phyloP scores from a whole-genome alignment of 2,888 invertebrate genomes.

The Mimumesa dahlbomi region DNA sequence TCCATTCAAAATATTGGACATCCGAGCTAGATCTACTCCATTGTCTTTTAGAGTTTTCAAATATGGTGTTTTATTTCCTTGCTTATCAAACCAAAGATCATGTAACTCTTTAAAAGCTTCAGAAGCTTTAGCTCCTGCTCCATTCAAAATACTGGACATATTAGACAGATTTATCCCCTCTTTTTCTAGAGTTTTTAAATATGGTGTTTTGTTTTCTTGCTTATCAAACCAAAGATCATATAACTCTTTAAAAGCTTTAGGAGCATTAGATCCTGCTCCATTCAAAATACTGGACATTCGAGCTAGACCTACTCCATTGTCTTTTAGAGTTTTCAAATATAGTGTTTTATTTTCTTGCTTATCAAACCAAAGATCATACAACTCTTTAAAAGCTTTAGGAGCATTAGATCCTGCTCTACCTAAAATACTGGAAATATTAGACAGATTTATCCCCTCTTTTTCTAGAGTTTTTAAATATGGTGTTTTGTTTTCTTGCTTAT shows the following conservation, averaged over 20 bases:
- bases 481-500: background rate
- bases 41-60: constrained; percentile 8
- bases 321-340: background rate
- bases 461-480: background rate
- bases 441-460: background rate
- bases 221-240: too few relatives aligned
- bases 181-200: constrained; percentile 51
- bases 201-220: constrained; percentile 59
- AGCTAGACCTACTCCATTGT: background rate
- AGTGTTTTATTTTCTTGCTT: background rate
- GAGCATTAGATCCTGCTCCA: too few relatives aligned
- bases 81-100: too few relatives aligned
- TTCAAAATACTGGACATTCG: background rate
- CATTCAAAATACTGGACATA: constrained; percentile 53
- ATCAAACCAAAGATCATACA: background rate
- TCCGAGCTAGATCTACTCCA: background rate
- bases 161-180: constrained; percentile 56
- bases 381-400: too few relatives aligned
- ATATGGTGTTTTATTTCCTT: constrained; percentile 8
- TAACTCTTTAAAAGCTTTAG: too few relatives aligned
- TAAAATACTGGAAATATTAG: background rate
- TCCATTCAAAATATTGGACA: constrained; percentile 5
- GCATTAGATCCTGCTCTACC: too few relatives aligned
- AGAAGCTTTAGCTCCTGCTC: constrained; percentile 2
- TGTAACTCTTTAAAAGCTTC: constrained; percentile 16